These are phyloP conservation scores for Lipotes vexillifer DNA, from an alignment of 2,113 vertebrate species.

Conservation along the genomic window DNA sequence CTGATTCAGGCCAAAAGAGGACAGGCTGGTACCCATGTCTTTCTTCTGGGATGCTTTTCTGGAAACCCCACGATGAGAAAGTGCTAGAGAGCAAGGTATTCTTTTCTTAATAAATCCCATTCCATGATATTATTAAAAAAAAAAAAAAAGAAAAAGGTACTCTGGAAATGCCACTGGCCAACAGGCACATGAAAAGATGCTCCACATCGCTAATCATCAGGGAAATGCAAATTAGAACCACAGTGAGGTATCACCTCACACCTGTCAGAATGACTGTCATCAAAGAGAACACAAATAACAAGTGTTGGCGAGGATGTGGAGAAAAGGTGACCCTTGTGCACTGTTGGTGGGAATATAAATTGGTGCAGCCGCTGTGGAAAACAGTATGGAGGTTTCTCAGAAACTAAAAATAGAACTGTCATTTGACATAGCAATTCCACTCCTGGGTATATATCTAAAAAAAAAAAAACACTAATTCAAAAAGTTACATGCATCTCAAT, in stretches of 20 bases:
- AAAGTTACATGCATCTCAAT: no score
- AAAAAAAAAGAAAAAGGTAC: background rate
- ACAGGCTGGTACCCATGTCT: conserved; percentile 36
- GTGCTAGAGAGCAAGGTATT: conserved; percentile 36
- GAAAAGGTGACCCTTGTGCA: background rate
- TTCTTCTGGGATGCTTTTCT: conserved; percentile 62
- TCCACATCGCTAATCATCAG: background rate
- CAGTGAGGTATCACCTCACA: background rate
- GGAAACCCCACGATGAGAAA: conserved; percentile 66
- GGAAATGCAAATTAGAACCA: background rate
- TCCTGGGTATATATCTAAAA: no score
- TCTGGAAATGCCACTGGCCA: background rate
- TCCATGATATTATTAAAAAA: background rate
- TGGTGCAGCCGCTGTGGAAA: no score
- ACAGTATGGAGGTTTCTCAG: no score
- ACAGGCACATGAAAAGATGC: background rate
- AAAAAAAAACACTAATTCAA: no score
- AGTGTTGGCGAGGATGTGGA: background rate
- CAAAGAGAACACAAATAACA: background rate
- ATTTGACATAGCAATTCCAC: no score
- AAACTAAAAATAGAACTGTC: no score
- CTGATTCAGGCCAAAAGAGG: conserved; percentile 19
- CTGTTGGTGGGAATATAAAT: no score
- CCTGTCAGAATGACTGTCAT: background rate
- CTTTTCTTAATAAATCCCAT: background rate